phyloP scores from a whole-genome alignment of 2,888 invertebrate species.

The Ceriagrion tenellum region DNA sequence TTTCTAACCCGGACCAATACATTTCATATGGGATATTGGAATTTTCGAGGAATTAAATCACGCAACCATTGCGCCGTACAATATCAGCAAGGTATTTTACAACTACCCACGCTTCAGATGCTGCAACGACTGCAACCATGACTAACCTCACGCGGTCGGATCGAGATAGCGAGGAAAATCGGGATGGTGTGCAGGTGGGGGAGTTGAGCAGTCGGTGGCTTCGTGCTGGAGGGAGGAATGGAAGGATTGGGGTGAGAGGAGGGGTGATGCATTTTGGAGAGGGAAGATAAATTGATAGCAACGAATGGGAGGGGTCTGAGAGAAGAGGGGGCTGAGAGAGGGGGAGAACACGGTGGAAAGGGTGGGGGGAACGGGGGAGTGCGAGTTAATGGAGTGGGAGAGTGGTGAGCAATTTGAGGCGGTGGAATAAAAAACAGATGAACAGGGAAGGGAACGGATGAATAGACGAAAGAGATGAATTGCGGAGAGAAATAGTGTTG shows the following conservation, averaged over 20 bases:
- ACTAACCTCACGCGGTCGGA: neutral
- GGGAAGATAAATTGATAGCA: too few relatives aligned
- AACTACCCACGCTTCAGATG: too few relatives aligned
- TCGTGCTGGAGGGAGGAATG: neutral
- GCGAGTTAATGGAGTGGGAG: slow-evolving; percentile 20
- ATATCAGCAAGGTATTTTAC: too few relatives aligned
- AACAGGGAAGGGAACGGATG: neutral
- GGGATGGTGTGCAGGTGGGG: neutral
- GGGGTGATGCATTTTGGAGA: too few relatives aligned
- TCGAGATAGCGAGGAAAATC: neutral
- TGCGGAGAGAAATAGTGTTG: neutral
- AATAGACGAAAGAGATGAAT: neutral
- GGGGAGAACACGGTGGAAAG: neutral
- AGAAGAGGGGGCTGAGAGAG: neutral
- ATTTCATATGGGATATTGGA: too few relatives aligned
- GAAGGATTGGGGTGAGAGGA: too few relatives aligned
- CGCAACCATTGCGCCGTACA: too few relatives aligned
- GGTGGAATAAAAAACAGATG: neutral
- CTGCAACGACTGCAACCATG: neutral
- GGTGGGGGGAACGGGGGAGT: neutral
- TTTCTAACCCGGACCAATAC: too few relatives aligned
- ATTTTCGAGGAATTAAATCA: too few relatives aligned
- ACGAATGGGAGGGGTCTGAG: too few relatives aligned
- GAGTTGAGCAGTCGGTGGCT: neutral
- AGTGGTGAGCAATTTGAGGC: neutral